phyloP scores from a whole-genome alignment of 2,797 vertebrate species.

The Sebastes cheni region DNA sequence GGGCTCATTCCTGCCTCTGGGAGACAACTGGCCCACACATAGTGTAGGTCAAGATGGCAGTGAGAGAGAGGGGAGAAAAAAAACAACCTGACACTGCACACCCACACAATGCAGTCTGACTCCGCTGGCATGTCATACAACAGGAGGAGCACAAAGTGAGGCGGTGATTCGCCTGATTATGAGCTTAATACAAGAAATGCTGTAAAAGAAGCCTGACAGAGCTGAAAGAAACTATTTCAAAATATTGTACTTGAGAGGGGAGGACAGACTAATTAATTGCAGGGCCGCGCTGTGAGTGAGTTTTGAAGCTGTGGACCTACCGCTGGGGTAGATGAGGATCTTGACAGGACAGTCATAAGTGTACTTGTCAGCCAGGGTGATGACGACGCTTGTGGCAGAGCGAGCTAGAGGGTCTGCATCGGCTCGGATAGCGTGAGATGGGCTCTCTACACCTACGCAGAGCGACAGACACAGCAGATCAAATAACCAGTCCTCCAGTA shows the following conservation, averaged over 20 bases:
- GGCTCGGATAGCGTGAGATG: constrained; percentile 93
- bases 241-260: constrained; percentile 11
- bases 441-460: constrained; percentile 92
- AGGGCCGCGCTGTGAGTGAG: not conserved
- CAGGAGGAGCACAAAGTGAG: constrained; percentile 18
- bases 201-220: constrained; percentile 8
- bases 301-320: constrained; percentile 75
- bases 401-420: constrained; percentile 90
- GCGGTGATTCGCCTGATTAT: constrained; percentile 58
- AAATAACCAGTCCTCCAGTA: constrained; percentile 20
- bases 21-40: constrained; percentile 53
- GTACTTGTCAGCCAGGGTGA: constrained; percentile 95
- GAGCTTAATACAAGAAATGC: not conserved
- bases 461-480: constrained; percentile 26
- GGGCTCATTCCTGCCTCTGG: constrained; percentile 53
- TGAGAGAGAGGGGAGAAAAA: constrained; percentile 2
- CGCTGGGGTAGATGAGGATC: constrained; percentile 95
- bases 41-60: constrained; percentile 36
- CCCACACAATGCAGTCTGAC: constrained; percentile 51
- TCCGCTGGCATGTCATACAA: constrained; percentile 42
- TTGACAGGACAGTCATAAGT: constrained; percentile 95
- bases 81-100: constrained; percentile 23
- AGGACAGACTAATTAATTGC: constrained; percentile 6
- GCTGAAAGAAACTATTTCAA: constrained; percentile 10
- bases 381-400: constrained; percentile 89